Conservation (phyloP, 2,797 vertebrate genomes). For the Hypotaenidia okinawae region DNA sequence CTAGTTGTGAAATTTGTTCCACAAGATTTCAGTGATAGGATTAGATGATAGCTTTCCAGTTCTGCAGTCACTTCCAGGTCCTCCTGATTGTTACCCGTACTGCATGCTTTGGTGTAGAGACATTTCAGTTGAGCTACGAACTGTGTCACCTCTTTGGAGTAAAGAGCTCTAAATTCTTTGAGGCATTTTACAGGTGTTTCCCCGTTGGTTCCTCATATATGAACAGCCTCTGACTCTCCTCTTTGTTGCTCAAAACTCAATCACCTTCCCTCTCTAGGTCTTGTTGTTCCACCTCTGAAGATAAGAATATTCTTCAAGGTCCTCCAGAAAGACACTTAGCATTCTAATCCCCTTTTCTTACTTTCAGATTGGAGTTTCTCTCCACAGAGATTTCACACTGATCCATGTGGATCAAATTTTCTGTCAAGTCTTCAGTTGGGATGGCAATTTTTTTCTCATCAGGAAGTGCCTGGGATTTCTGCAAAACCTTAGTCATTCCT, state of each 20-base stretch:
- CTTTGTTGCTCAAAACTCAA: not conserved
- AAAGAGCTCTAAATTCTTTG: not conserved
- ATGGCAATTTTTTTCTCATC: not conserved
- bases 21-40: not conserved
- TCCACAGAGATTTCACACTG: not conserved
- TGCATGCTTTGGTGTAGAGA: not conserved
- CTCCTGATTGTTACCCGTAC: not conserved
- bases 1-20: not conserved
- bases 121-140: not conserved
- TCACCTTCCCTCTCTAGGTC: not conserved
- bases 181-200: not conserved
- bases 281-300: not conserved
- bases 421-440: not conserved
- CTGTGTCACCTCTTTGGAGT: not conserved
- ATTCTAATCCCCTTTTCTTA: not conserved
- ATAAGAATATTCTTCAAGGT: not conserved
- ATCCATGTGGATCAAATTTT: not conserved
- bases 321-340: not conserved
- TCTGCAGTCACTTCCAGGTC: not conserved
- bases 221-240: not conserved
- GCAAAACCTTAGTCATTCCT: not conserved
- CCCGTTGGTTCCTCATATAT: not conserved
- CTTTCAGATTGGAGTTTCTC: not conserved
- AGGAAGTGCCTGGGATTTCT: not conserved
- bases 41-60: not conserved